Conservation (phyloP, 37 sponge, comb jelly and placozoan genomes). For the Geodia barretti region DNA sequence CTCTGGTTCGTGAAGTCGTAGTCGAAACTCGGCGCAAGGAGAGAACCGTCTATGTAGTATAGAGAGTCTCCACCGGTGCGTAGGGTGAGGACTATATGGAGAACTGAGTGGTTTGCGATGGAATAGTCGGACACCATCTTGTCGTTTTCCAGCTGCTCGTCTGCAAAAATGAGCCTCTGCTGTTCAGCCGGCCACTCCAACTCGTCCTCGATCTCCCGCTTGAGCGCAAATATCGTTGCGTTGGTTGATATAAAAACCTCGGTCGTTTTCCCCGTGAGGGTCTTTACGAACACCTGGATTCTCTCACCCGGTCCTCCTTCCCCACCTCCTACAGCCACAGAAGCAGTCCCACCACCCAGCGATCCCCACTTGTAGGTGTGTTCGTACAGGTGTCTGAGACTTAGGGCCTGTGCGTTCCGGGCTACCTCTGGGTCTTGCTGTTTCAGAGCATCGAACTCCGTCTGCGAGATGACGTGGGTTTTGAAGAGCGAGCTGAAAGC, state of each 20-base stretch:
- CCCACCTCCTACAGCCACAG: too few relatives aligned
- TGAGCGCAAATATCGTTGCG: constrained; percentile 27
- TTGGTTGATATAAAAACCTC: constrained; percentile 1
- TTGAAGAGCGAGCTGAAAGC: not conserved
- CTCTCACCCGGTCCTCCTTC: constrained; percentile 1
- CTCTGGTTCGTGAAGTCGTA: constrained; percentile 32
- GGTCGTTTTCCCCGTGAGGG: constrained; percentile 24
- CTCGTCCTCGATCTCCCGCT: constrained; percentile 17
- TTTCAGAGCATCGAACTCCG: not conserved
- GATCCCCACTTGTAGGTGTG: constrained; percentile 6
- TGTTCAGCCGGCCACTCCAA: not conserved
- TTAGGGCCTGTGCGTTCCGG: not conserved
- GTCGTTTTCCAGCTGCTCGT: constrained; percentile 19
- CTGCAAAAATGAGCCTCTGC: constrained; percentile 30
- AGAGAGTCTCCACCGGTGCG: constrained; percentile 25
- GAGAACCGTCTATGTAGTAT: constrained; percentile 7
- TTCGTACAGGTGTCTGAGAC: not conserved
- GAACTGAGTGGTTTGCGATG: not conserved
- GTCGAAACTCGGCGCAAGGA: constrained; percentile 34
- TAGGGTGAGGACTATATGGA: constrained; percentile 21
- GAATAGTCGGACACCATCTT: constrained; percentile 2
- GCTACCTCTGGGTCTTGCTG: not conserved
- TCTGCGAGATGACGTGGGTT: not conserved
- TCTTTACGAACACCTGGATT: constrained; percentile 26
- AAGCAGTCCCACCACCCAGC: too few relatives aligned